Evolutionary conservation across 37 sponge, comb jelly and placozoan species (phyloP).

Genomic region (Lycopodina hypogea): DNA sequence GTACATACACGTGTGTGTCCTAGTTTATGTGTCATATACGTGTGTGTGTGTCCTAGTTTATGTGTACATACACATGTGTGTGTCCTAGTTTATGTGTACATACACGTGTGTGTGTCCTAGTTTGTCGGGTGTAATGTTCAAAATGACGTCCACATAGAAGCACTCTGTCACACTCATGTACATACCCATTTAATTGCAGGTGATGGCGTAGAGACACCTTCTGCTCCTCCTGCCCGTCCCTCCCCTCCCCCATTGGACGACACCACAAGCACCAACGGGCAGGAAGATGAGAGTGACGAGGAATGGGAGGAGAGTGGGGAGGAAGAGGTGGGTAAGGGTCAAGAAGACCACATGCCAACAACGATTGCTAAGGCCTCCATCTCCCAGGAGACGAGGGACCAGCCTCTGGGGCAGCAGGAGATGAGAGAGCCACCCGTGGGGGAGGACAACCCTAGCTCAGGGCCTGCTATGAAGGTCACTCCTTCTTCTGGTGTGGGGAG

Average conservation of each 20-base stretch:
- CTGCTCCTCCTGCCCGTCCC: conserved; percentile 5
- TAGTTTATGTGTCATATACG: too few species aligned
- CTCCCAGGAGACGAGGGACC: neutral
- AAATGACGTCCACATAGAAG: too few species aligned
- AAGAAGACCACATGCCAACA: conserved; percentile 3
- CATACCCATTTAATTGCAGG: neutral
- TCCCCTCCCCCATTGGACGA: conserved; percentile 12
- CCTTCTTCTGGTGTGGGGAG: conserved; percentile 13
- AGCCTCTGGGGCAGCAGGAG: conserved; percentile 22
- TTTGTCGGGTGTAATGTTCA: too few species aligned
- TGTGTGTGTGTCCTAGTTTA: too few species aligned
- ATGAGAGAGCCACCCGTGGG: conserved; percentile 17
- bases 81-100: too few species aligned
- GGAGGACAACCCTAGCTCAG: conserved; percentile 24
- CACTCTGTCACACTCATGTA: too few species aligned
- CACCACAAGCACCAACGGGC: neutral
- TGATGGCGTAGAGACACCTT: conserved; percentile 10
- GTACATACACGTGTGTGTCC: too few species aligned
- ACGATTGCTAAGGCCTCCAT: neutral
- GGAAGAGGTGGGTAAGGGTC: neutral
- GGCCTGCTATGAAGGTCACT: neutral
- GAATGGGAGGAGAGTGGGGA: conserved; percentile 18
- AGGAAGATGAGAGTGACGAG: conserved; percentile 35
- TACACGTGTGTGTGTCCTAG: too few species aligned
- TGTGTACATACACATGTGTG: too few species aligned